Evolutionary conservation across 2,888 invertebrate genomes (phyloP).

Genomic region (Ormyrus nitidulus): DNA sequence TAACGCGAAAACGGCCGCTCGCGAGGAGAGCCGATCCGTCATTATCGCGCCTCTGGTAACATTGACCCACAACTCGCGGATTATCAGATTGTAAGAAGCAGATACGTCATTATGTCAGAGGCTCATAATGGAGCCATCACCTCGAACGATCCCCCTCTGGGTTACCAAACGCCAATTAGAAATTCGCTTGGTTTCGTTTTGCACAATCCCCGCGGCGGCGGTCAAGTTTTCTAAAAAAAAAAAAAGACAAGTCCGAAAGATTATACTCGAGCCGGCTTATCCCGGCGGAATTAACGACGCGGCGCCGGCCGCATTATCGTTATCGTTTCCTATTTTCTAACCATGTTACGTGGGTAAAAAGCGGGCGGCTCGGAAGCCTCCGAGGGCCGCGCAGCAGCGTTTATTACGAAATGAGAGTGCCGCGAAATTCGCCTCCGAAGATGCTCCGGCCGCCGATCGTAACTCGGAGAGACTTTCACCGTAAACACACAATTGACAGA

Average conservation of each 20-base stretch:
- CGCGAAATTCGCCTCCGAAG: constrained; percentile 20
- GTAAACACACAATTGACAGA: constrained; percentile 10
- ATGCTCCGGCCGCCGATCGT: constrained; percentile 2
- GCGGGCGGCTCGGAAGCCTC: constrained; percentile 14
- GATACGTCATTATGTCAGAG: too few relatives aligned
- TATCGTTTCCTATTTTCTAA: constrained; percentile 41
- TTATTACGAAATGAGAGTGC: constrained; percentile 7
- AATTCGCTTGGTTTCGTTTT: too few relatives aligned
- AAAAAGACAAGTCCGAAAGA: too few relatives aligned
- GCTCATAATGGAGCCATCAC: too few relatives aligned
- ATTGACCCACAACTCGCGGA: background rate
- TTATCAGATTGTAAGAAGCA: too few relatives aligned
- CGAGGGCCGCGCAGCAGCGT: background rate
- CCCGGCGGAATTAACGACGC: background rate
- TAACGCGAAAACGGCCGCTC: background rate
- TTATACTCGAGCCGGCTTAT: too few relatives aligned
- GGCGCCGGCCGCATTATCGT: background rate
- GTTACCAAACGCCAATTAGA: too few relatives aligned
- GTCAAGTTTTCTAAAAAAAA: too few relatives aligned
- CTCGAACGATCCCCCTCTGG: too few relatives aligned
- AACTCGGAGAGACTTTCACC: constrained; percentile 27
- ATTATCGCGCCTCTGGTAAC: background rate
- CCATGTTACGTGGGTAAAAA: constrained; percentile 16
- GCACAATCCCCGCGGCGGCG: too few relatives aligned
- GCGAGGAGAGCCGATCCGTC: constrained; percentile 11